Conservation (phyloP, 1,140 invertebrate genomes). For the Ceratitis capitata region DNA sequence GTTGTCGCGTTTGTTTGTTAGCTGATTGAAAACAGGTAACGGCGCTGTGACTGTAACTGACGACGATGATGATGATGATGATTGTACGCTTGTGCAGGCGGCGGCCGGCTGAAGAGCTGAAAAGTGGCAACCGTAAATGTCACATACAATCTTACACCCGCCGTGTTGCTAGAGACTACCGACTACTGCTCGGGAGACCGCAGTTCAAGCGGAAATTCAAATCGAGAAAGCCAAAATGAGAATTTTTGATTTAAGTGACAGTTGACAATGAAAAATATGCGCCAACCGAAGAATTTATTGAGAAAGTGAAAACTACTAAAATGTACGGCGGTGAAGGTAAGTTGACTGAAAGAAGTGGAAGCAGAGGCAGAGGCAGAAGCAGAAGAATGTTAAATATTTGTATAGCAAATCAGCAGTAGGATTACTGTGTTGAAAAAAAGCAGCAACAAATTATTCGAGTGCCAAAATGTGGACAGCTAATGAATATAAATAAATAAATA, state of each 20-base stretch:
- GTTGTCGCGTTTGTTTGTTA: conserved; percentile 5
- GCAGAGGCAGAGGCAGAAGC: not conserved
- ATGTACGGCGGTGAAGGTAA: not conserved
- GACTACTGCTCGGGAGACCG: too few relatives aligned
- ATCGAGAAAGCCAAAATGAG: conserved; percentile 33
- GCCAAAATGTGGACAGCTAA: not conserved
- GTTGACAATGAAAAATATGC: conserved; percentile 33
- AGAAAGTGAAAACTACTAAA: not conserved
- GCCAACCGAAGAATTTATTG: not conserved
- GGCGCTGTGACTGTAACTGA: not conserved
- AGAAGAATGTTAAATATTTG: not conserved
- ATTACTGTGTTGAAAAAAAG: not conserved
- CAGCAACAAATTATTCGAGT: not conserved
- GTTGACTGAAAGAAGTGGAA: not conserved
- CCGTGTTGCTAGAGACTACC: not conserved
- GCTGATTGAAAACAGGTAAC: not conserved
- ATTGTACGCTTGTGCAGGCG: not conserved
- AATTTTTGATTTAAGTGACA: conserved; percentile 37
- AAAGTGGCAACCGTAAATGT: not conserved
- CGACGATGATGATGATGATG: not conserved
- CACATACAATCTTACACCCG: not conserved
- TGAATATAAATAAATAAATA: not conserved
- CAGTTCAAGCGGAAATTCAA: conserved; percentile 36
- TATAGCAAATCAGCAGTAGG: not conserved
- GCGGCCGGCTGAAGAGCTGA: not conserved